Evolutionary conservation across 2,888 invertebrate genomes (phyloP), one percentile per base, ranked within the genome.

Genomic region (Ernsta delagoae): DNA sequence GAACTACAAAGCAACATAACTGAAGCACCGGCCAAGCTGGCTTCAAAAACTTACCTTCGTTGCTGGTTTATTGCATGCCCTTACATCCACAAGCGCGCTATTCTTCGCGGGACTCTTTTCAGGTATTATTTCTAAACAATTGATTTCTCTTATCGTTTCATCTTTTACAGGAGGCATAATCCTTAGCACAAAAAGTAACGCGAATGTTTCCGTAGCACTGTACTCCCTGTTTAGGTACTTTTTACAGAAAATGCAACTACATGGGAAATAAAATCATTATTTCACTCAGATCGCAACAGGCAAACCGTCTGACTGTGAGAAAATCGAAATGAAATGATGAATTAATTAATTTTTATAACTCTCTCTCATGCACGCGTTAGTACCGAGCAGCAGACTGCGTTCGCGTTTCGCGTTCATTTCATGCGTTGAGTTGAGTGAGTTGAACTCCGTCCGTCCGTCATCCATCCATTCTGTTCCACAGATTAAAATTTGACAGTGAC

Each of bases 21-120:
- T 48, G 45, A n/a, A 6, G 43, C 39, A 41, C 36, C n/a, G 24
- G 68, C 57, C 7, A 56, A 39, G 57, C 57, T 69, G 48, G 11
- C 24, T 57, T 57, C 34, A 41, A 12, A 50, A 67, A 36, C 86
- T 93, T 94, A 96, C 96, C 94, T 95, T 95, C 75, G 94, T 90
- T 70, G 93, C 91, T 75, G 96, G 96, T 88, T 95, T 96, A 82
- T 95, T 95, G 84, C 96, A 96, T 76, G 95, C 95, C 87, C 96
- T 94, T 77, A 95, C 95, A 88, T 96, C 96, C 75, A 95, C 94
- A 75, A 93, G 88, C 78, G 90, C 85, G 74, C 86, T 87, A 78
- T 89, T 91, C 82, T 92, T 92, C 73, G 85, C 89, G 70, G 93
- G 92, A 78, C 92, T 93, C 83, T 93, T 92, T 77, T 94, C 94